These are phyloP conservation scores for Pluvialis apricaria DNA, from an alignment of 2,113 vertebrate genomes.

Conservation along the genomic window DNA sequence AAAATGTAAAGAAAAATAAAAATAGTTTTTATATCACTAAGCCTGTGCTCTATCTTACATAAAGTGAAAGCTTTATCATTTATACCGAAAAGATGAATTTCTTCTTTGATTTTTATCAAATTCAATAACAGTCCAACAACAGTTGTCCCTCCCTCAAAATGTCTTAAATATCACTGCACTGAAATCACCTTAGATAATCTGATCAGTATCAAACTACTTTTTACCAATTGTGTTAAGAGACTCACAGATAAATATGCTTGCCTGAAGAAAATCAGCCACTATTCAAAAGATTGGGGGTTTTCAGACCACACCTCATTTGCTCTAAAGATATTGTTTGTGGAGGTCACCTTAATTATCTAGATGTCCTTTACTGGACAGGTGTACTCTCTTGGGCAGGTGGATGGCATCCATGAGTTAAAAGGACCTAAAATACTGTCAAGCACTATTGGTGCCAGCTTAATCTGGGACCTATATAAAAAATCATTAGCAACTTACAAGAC, in stretches of 20 bases:
- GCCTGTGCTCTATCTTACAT: not conserved
- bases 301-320: not conserved
- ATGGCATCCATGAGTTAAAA: not conserved
- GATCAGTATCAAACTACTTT: not conserved
- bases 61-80: not conserved
- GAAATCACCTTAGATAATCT: not conserved
- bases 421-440: not conserved
- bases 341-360: not conserved
- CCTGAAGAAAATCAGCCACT: not conserved
- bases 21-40: not conserved
- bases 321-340: not conserved
- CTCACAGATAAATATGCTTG: not conserved
- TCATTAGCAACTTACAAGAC: not conserved
- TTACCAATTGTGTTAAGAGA: not conserved
- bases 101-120: not conserved
- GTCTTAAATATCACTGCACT: not conserved
- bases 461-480: not conserved
- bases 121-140: not conserved
- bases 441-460: not conserved
- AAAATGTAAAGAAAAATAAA: not conserved
- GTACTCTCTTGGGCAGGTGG: not conserved
- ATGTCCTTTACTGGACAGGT: not conserved
- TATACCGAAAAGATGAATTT: not conserved
- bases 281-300: not conserved
- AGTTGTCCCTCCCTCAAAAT: not conserved